phyloP scores from a whole-genome alignment of 2,888 invertebrate genomes.

The Andrena trimmerana region DNA sequence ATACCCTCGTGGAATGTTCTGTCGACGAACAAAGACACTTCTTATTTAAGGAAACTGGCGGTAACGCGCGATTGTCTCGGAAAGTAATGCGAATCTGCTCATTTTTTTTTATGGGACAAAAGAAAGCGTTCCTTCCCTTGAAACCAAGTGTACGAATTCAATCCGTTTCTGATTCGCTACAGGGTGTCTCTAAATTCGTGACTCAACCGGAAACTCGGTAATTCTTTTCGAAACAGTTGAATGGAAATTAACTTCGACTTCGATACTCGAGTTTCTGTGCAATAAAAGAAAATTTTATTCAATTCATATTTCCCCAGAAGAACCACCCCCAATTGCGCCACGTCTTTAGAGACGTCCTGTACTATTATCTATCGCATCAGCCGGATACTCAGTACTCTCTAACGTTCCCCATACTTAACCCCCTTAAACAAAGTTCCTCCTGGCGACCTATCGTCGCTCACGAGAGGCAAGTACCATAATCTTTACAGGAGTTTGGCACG shows the following conservation, averaged over 20 bases:
- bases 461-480: slow-evolving; percentile 1
- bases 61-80: slow-evolving; percentile 24
- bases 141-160: not conserved
- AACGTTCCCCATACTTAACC: not conserved
- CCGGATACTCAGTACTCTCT: not conserved
- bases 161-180: not conserved
- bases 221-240: not conserved
- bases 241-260: not conserved
- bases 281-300: no score
- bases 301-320: not conserved
- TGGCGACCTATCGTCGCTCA: not conserved
- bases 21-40: slow-evolving; percentile 8
- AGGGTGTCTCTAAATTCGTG: slow-evolving; percentile 9
- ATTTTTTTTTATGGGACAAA: not conserved
- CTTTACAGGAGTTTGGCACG: slow-evolving; percentile 40
- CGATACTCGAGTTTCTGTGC: no score
- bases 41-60: not conserved
- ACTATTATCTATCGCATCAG: not conserved
- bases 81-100: slow-evolving; percentile 25
- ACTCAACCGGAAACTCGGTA: not conserved
- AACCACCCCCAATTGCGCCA: not conserved
- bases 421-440: not conserved
- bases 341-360: not conserved
- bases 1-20: slow-evolving; percentile 14
- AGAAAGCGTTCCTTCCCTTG: not conserved